phyloP scores from a whole-genome alignment of 2,113 vertebrate genomes.

The Brachyhypopomus gauderio region DNA sequence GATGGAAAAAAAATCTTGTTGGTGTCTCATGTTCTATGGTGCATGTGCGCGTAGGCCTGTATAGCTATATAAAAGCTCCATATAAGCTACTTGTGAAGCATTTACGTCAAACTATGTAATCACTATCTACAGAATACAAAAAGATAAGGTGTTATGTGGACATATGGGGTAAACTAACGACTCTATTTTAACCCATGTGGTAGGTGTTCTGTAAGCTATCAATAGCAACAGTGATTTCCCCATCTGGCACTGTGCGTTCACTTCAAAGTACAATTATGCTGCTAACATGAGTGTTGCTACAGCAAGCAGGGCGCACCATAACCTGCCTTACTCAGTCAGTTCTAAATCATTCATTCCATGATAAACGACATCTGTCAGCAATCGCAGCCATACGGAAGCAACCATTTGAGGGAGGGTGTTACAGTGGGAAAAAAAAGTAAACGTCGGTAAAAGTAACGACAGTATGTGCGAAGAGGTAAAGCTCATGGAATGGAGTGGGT shows the following conservation, averaged over 20 bases:
- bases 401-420: conserved; percentile 2
- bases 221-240: conserved; percentile 9
- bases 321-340: not conserved
- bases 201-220: conserved; percentile 35
- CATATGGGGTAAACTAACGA: not conserved
- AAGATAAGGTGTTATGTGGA: too few relatives aligned
- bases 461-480: conserved; percentile 28
- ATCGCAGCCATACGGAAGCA: not conserved
- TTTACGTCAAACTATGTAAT: too few relatives aligned
- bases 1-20: too few relatives aligned
- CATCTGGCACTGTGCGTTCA: not conserved
- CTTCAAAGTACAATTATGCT: conserved; percentile 1
- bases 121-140: too few relatives aligned
- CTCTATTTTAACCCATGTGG: conserved; percentile 27
- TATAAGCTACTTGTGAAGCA: too few relatives aligned
- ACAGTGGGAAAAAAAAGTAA: too few relatives aligned
- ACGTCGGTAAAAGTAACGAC: conserved; percentile 3
- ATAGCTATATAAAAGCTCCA: too few relatives aligned
- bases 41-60: too few relatives aligned
- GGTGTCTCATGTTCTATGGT: too few relatives aligned
- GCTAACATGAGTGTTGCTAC: not conserved
- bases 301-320: too few relatives aligned
- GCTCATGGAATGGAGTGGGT: conserved; percentile 24
- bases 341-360: conserved; percentile 30
- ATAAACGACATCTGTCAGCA: not conserved